Percentiles rank a stretch among this genome's conserved stretches.
Conservation (phyloP, 2,888 invertebrate genomes). For the Linyphia triangularis region DNA sequence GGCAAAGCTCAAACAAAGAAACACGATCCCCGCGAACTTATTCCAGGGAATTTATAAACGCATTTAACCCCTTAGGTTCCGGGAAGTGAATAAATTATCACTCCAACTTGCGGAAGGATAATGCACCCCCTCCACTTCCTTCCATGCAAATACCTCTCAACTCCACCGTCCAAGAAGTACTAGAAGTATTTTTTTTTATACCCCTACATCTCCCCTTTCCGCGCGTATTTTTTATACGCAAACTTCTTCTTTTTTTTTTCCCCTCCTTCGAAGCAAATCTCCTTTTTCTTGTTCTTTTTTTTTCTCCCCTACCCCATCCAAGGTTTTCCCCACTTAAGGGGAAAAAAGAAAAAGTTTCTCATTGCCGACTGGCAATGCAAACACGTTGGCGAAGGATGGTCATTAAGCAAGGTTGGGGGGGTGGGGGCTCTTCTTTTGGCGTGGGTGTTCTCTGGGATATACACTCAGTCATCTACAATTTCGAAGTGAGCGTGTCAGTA, state of each 20-base stretch:
- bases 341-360: conserved; percentile 63
- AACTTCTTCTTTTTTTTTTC: conserved; percentile 49
- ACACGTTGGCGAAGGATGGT: conserved; percentile 58
- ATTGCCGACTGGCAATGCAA: conserved; percentile 66
- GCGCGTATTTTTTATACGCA: conserved; percentile 52
- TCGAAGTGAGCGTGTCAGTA: conserved; percentile 64
- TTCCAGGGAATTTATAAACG: conserved; percentile 57
- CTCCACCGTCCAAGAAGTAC: not conserved
- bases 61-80: conserved; percentile 53
- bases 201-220: conserved; percentile 55
- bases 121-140: conserved; percentile 48
- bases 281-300: conserved; percentile 30
- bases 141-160: conserved; percentile 63
- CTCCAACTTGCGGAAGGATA: conserved; percentile 59
- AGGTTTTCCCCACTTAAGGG: not conserved
- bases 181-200: conserved; percentile 24
- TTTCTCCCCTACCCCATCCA: not conserved
- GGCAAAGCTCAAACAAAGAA: conserved; percentile 20
- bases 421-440: conserved; percentile 28
- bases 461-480: conserved; percentile 75
- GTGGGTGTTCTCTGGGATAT: not conserved
- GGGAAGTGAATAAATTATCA: conserved; percentile 73
- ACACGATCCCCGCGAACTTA: conserved; percentile 36
- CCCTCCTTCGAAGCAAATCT: conserved; percentile 37
- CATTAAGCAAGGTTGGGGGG: conserved; percentile 49